Base-by-base conservation (phyloP, 2,888 invertebrate species). In the Drosophila tanythrix region DNA sequence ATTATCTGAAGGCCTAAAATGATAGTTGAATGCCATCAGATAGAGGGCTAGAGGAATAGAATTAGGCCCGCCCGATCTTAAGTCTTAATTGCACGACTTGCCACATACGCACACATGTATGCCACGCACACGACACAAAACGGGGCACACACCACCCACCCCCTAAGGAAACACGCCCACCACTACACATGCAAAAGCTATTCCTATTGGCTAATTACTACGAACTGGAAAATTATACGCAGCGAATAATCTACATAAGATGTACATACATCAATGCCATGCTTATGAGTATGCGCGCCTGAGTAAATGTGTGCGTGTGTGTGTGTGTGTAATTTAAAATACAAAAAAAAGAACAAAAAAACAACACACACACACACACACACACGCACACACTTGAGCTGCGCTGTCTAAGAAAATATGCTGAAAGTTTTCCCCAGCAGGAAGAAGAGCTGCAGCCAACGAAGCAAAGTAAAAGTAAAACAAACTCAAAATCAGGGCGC, bases 171-270 rank as follows among this genome's bases (percentile, higher is more conserved):
- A 87, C 74, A 80, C 78, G 79, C 76, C 70, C 78, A 77, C 80
- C 79, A 80, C 74, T 81, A 67, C 68, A 85, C 68, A 85, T 38
- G 77, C 79, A 74, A 81, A 79, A 73, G 79, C 90, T 79, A 81
- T 90, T 90, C 90, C 89, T 86, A 86, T 86, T 86, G 85, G 85
- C 85, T 86, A 86, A 86, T 86, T 86, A 86, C 90, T 77, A 73
- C 80, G 70, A 73, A 70, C 76, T 69, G 67, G 33, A 73, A 79
- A 77, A 82, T 76, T 76, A 74, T 74, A 74, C 79, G 73, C 87
- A 73, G 70, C 73, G 73, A 88, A 81, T 90, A 85, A 90, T 86
- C 81, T 89, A 87, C 90, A 86, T 82, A 79, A 78, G 82, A 78
- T 78, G 70, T 70, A 69, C 79, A 72, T 78, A 78, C 74, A 79